Evolutionary conservation across 2,888 invertebrate genomes (phyloP).

Genomic region (Trissolcus japonicus): DNA sequence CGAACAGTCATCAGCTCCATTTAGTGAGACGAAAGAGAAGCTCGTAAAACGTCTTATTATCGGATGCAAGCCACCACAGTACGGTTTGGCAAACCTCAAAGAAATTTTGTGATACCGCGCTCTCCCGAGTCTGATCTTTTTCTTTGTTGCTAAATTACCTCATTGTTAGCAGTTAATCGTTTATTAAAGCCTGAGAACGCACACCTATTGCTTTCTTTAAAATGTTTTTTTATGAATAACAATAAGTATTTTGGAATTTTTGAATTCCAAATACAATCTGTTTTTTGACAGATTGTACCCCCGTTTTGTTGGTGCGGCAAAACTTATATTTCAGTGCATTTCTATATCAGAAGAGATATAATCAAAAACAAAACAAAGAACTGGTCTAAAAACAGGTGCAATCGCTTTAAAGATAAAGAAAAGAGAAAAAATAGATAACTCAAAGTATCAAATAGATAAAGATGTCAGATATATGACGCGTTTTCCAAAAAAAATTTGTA

Average conservation of each 20-base stretch:
- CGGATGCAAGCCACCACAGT: conserved; percentile 39
- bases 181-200: too few relatives aligned
- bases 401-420: too few relatives aligned
- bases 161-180: conserved; percentile 3
- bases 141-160: conserved; percentile 3
- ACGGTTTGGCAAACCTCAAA: conserved; percentile 53
- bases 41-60: conserved; percentile 55
- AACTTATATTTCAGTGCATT: conserved; percentile 29
- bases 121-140: not conserved
- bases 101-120: conserved; percentile 47
- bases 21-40: conserved; percentile 52
- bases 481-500: too few relatives aligned
- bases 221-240: conserved; percentile 9
- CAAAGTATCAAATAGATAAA: not conserved
- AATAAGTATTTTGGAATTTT: not conserved
- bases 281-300: conserved; percentile 19
- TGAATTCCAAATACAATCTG: too few relatives aligned
- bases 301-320: conserved; percentile 14
- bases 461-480: too few relatives aligned
- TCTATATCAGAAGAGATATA: conserved; percentile 4
- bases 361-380: too few relatives aligned
- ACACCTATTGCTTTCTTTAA: not conserved
- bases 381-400: too few relatives aligned
- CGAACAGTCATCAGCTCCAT: conserved; percentile 50
- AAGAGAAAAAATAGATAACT: too few relatives aligned